Evolutionary conservation across 2,888 invertebrate genomes (phyloP).

Genomic region (Ypsolopha scabrella): DNA sequence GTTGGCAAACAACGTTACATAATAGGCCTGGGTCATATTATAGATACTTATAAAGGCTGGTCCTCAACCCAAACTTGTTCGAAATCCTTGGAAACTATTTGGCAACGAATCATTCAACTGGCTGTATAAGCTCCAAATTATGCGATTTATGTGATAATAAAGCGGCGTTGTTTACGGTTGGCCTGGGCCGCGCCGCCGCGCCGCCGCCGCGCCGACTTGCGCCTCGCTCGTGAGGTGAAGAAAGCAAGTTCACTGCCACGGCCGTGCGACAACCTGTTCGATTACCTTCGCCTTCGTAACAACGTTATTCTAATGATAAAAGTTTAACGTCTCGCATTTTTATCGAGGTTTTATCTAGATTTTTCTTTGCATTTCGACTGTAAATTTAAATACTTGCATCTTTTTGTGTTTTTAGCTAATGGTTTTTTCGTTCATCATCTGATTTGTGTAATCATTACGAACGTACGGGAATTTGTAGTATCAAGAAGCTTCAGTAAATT

Average conservation of each 20-base stretch:
- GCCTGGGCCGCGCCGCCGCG: constrained; percentile 22
- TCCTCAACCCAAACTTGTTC: too few relatives aligned
- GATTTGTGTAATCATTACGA: too few relatives aligned
- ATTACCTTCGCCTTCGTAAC: constrained; percentile 18
- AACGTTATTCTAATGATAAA: constrained; percentile 10
- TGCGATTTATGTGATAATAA: constrained; percentile 3
- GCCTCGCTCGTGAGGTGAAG: constrained; percentile 21
- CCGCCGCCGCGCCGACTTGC: constrained; percentile 22
- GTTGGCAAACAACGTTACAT: too few relatives aligned
- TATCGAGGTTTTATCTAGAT: neutral
- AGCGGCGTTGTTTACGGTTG: constrained; percentile 35
- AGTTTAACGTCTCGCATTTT: neutral
- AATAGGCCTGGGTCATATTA: too few relatives aligned
- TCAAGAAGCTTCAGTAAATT: too few relatives aligned
- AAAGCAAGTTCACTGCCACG: constrained; percentile 70
- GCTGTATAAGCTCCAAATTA: constrained; percentile 7
- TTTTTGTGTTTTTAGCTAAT: too few relatives aligned
- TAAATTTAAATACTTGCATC: too few relatives aligned
- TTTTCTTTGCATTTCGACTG: neutral
- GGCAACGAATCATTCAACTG: neutral
- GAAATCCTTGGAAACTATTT: too few relatives aligned
- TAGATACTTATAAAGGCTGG: too few relatives aligned
- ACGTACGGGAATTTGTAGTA: too few relatives aligned
- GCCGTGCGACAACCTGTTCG: constrained; percentile 58
- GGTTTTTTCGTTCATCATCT: too few relatives aligned